Evolutionary conservation across 2,113 vertebrate species (phyloP), one percentile per base, ranked within the genome.

Genomic region (Meleagris gallopavo): DNA sequence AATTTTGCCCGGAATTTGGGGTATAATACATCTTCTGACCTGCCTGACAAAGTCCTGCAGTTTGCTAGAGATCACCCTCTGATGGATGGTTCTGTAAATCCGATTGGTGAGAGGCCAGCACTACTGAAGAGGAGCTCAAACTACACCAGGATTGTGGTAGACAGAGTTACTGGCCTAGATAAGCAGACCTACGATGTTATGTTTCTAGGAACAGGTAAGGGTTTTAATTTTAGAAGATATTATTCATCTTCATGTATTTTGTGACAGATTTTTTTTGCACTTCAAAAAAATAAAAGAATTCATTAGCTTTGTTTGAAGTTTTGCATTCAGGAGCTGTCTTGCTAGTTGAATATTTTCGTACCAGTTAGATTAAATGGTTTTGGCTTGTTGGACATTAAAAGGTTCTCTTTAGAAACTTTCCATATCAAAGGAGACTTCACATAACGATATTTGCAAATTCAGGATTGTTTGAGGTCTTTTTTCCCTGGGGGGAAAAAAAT

Each of bases 191-290:
- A 98, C 8, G 65, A 89, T 5, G 96, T 98, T 69, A 97, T 98
- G 96, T 98, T 98, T 92, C 95, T 97, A 36, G 98, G 98, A 94
- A 98, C 98, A 64, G 98, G 98, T 98, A 92, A 69, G 94, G 45
- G 40, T 29, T 71, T 70, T 52, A 36, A 15, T 76, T 90, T 75
- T 13, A 71, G 32, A 52, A 58, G 10, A 11, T 3, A 18, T 5
- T 40, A 1, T 5, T n/a, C 7, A 9, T 66, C 81, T 71, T 57
- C 12, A 29, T 43, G 36, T 22, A 1, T 80, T 91, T 93, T 64
- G 13, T 71, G 74, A 36, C 83, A 65, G 58, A 48, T 24, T 10
- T 65, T 87, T 55, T 80, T 34, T 19, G 29, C 16, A 58, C 70
- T 77, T 93, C 48, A 64, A 38, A 76, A 86, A 88, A 70, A 2